Base-by-base conservation (phyloP, 2,113 vertebrate genomes). In the Camelus dromedarius region DNA sequence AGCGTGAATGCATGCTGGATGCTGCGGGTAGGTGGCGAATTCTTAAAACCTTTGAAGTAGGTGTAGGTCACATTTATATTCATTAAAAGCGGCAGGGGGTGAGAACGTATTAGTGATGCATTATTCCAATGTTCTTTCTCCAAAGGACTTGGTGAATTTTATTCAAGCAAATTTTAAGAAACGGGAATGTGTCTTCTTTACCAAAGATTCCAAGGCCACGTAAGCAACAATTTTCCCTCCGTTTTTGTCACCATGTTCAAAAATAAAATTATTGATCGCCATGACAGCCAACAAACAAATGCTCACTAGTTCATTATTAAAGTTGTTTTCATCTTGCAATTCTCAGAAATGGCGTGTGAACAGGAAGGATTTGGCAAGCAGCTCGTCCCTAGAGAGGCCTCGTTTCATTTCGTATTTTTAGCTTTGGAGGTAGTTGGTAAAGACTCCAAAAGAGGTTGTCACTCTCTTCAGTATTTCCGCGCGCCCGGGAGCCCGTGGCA, bases 131-230 rank as follows among this genome's bases (percentile, higher is more conserved):
- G 22, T 95, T 89, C 26, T 98, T 62, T 89, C 89, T 96, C 95
- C 90, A 66, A 96, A 99, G 99, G 99, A 99, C 91, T 89, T 99
- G 97, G 97, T 94, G 97, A 98, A 96, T 96, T 99, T 98, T 84
- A 98, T 99, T 93, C 98, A 99, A 98, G 98, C 98, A 89, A 99
- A 99, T 92, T 98, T 99, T 88, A 99, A 99, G 98, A 99, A 99
- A 96, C 98, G 99, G 88, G 99, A 98, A 92, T 99, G 99, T 54
- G 98, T 99, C 81, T 98, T 98, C 96, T 99, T 99, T 77, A 99
- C 98, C 13, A 99, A 98, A 95, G 99, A 99, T 91, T 95, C 98
- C 95, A 99, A 98, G 95, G 98, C 98, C 85, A 97, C 35, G 99
- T 99, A 98, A 99, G 99, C 77, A 95, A 42, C 62, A 0, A 0